phyloP scores from a whole-genome alignment of 1,140 invertebrate genomes.

The Oppia nitens region DNA sequence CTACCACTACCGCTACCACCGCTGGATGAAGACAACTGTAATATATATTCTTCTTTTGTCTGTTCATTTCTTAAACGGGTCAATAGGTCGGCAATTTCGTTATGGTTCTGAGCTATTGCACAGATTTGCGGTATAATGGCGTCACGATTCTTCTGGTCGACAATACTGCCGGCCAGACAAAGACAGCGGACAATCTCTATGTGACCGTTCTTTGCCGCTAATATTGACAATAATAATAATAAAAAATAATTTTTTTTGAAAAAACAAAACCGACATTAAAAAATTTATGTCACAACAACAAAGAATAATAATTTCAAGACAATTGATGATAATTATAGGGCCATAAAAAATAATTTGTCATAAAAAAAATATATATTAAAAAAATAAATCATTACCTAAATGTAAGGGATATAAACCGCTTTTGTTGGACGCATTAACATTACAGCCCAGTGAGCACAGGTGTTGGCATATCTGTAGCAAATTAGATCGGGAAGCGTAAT shows the following conservation, averaged over 20 bases:
- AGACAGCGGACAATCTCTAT: slow-evolving; percentile 55
- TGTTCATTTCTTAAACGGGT: slow-evolving; percentile 45
- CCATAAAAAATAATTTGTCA: not conserved
- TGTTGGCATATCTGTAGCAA: slow-evolving; percentile 48
- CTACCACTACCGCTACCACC: no score
- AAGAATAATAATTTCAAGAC: no score
- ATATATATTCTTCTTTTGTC: slow-evolving; percentile 42
- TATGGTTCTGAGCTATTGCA: slow-evolving; percentile 56
- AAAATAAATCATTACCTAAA: slow-evolving; percentile 10
- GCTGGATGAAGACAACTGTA: slow-evolving; percentile 43
- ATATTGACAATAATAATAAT: no score
- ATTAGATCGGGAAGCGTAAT: slow-evolving; percentile 49
- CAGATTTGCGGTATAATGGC: slow-evolving; percentile 63
- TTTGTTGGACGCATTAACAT: slow-evolving; percentile 47
- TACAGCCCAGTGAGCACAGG: slow-evolving; percentile 51
- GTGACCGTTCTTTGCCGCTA: slow-evolving; percentile 53
- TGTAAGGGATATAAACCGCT: slow-evolving; percentile 52
- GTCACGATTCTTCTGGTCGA: slow-evolving; percentile 47
- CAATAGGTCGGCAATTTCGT: slow-evolving; percentile 51
- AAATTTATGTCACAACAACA: no score
- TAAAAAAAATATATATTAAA: not conserved
- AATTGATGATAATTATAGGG: not conserved
- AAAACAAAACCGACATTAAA: no score
- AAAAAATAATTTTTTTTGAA: no score
- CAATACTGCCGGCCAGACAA: slow-evolving; percentile 50